Percentiles rank a stretch among this genome's conserved stretches.
Conservation (phyloP, 2,113 vertebrate genomes). For the Eulacestoma nigropectus region DNA sequence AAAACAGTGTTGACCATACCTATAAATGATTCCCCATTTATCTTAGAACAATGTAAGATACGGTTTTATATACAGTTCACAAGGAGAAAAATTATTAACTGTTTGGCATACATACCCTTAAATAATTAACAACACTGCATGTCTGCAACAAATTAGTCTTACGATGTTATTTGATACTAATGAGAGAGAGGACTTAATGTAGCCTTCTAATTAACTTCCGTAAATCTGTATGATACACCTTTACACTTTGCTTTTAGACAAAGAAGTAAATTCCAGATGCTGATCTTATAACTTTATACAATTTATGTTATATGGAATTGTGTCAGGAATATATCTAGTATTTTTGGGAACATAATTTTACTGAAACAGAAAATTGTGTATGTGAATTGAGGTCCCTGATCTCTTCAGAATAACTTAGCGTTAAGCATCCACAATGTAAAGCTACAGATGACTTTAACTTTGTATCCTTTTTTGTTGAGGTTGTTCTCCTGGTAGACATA, state of each 20-base stretch:
- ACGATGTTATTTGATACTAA: not conserved
- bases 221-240: not conserved
- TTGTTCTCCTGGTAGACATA: conserved; percentile 69
- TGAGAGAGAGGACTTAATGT: not conserved
- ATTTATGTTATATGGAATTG: not conserved
- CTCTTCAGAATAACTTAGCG: not conserved
- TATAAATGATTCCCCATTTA: not conserved
- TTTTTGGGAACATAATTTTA: conserved; percentile 19
- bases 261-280: not conserved
- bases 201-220: not conserved
- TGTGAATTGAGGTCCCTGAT: not conserved
- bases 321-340: not conserved
- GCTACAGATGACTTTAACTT: conserved; percentile 9
- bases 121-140: not conserved
- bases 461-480: not conserved
- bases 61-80: not conserved
- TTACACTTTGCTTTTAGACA: not conserved
- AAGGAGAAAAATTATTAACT: not conserved
- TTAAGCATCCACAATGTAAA: not conserved
- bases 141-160: not conserved
- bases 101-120: not conserved
- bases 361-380: not conserved
- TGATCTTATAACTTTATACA: not conserved
- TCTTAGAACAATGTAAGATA: not conserved
- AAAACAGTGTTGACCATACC: not conserved